Evolutionary conservation across 2,113 vertebrate species (phyloP), one percentile per base, ranked within the genome.

Genomic region (Mus pahari): DNA sequence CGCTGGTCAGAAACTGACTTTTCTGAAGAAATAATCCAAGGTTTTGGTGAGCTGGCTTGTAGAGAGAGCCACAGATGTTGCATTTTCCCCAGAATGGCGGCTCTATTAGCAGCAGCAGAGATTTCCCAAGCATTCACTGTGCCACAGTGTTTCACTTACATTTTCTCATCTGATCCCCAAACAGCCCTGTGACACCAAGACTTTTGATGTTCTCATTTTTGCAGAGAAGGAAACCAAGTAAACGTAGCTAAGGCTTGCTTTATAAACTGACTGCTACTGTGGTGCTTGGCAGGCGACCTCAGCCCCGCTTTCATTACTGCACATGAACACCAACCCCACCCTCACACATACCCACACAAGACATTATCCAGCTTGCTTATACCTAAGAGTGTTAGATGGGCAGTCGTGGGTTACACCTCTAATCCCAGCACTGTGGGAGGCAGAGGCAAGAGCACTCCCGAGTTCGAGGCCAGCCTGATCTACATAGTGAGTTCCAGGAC

Each of bases 181-280:
- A 90, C 39, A 90, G 36, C 20, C 53, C 28, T 81, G 3, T 53
- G 64, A 74, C 74, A 71, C 24, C n/a, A 22, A 58, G 64, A 7
- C 53, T 48, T 6, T n/a, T n/a, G n/a, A n/a, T 33, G n/a, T 42
- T 31, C 62, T 64, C 82, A 50, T n/a, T 87, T 75, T 92, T 42
- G 39, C 77, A 89, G 92, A 71, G 20, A 75, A 75, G 64, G 71
- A 90, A 84, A 50, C 86, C 62, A 53, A 92, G n/a, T 42, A 11
- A 10, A 58, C 1, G 7, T 75, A 60, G 50, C 45, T 71, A 24
- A 84, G 58, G 66, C 78, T 73, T 39, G 60, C 68, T 75, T 78
- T 36, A 4, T 94, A 62, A 92, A 17, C 48, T 26, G 33, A 5
- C 48, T 31, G 20, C 62, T 33, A 19, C 90, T 53, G 11, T 10